Base-by-base conservation (phyloP, 64 coral and sea anemone species). In the Trachythela sp. region DNA sequence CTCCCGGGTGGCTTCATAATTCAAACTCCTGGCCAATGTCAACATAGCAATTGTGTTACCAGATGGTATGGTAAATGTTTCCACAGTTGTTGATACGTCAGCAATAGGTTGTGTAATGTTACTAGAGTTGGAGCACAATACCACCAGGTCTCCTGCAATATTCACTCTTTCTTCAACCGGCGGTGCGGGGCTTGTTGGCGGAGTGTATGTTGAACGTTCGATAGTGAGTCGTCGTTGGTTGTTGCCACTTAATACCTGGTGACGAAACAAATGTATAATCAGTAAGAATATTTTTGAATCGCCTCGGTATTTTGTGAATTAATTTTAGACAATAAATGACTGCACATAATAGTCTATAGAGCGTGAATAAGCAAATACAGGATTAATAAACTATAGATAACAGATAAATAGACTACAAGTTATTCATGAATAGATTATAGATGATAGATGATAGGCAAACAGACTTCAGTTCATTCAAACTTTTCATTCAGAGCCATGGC, bases 131-230 rank as follows among this genome's bases (percentile, higher is more conserved):
- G 59, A 2, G 30, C 59, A 68, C 59, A 68, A 68, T 31, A 68
- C 18, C 20, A 68, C 59, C 18, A 22, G 3, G 20, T 68, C 59
- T 31, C 59, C 59, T 68, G 20, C 59, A 22, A 68, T 31, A 6
- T 22, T 68, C 7, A 68, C 59, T 4, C 3, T 68, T n/a, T 68
- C 59, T n/a, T 68, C 59, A 4, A 68, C 30, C 50, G 86, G 83
- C 36, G 91, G 90, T 22, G 77, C 35, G 36, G 60, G 48, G n/a
- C 86, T 92, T 30, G 75, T 54, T 45, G 95, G 89, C 27, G 95
- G 43, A n/a, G 59, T 68, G 30, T 68, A 68, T 31, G 59, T 68
- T 14, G 30, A n/a, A n/a, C 20, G 59, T 7, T 68, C 15, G 20
- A 68, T 31, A 8, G 59, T 22, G 59, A 68, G 15, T 14, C 59